Evolutionary conservation across 2,797 vertebrate species (phyloP), one percentile per base, ranked within the genome.

Genomic region (Acipenser oxyrinchus): DNA sequence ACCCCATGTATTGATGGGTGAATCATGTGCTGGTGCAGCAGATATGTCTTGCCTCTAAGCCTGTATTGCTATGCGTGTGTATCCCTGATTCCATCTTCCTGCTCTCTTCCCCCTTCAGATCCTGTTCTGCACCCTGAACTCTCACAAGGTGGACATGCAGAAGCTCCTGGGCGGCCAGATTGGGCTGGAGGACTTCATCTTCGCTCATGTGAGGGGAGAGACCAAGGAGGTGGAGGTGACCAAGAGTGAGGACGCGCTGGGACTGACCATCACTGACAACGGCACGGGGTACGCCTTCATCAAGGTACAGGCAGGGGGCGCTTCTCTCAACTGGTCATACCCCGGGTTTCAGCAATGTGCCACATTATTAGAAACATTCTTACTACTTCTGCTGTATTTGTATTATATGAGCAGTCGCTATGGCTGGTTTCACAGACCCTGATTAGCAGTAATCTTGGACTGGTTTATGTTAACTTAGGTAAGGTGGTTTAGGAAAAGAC

Each of bases 91-190:
- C 23, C 10, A 57, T 13, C 23, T 23, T 51, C 48, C 51, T 59
- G 4, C 10, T 18, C 49, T 48, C 48, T 50, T 51, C 49, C 51
- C 63, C 4, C 12, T 49, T 49, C 81, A 99, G 96, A 99, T 99
- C 76, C 81, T 99, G 10, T 99, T 99, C 76, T 99, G 96, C 78
- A 99, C 96, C 5, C 86, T 98, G 57, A 98, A 98, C 81, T 95
- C 96, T 0, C 95, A 98, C 77, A 98, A 97, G 72, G 95, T 98
- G 70, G 96, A 99, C 83, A 99, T 99, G 96, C 94, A 95, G 85
- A 98, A 95, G 76, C 87, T 98, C 1, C 81, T 99, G 62, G 96
- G 96, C 0, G 96, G 96, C 0, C 96, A 99, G 87, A 99, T 98
- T 0, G 96, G 96, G 9, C 80, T 98, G 78, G 96, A 98, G 77